Percentiles rank a stretch among this genome's conserved stretches.
Evolutionary conservation across 2,888 invertebrate species (phyloP).

Genomic region (Lissonota sp.): DNA sequence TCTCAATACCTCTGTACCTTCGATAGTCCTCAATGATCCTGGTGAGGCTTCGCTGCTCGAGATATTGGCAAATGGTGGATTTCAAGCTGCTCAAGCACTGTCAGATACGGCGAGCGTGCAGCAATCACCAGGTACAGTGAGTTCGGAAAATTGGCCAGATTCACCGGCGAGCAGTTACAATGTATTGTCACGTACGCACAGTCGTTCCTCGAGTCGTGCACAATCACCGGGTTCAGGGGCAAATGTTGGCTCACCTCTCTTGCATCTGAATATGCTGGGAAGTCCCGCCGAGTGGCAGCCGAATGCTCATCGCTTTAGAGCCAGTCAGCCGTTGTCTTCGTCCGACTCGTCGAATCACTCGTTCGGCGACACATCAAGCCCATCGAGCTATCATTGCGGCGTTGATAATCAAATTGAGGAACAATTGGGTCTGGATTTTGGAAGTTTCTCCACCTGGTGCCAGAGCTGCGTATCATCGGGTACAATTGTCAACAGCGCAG

Average conservation of each 20-base stretch:
- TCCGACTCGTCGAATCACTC: conserved; percentile 76
- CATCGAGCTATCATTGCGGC: conserved; percentile 70
- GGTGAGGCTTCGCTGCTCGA: conserved; percentile 70
- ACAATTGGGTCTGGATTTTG: conserved; percentile 67
- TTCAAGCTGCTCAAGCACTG: conserved; percentile 70
- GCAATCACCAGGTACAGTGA: conserved; percentile 60
- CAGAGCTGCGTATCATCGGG: conserved; percentile 67
- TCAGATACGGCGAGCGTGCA: conserved; percentile 66
- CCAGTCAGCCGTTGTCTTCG: conserved; percentile 67
- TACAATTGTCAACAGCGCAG: conserved; percentile 68
- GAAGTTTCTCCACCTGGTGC: conserved; percentile 62
- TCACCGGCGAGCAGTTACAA: conserved; percentile 70
- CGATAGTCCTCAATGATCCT: conserved; percentile 66
- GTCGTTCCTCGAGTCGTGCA: conserved; percentile 71
- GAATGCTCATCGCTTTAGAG: conserved; percentile 43
- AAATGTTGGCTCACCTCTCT: conserved; percentile 62
- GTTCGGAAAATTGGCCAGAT: conserved; percentile 72
- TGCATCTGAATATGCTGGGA: conserved; percentile 59
- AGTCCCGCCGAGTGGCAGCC: conserved; percentile 64
- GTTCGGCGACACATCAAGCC: conserved; percentile 74
- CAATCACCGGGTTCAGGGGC: conserved; percentile 70
- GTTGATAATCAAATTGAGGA: conserved; percentile 70
- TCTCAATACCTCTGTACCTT: conserved; percentile 56
- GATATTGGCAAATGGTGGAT: conserved; percentile 66
- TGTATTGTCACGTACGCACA: conserved; percentile 67